Evolutionary conservation across 2,113 vertebrate species (phyloP), one percentile per base, ranked within the genome.

Genomic region (Trachemys scripta): DNA sequence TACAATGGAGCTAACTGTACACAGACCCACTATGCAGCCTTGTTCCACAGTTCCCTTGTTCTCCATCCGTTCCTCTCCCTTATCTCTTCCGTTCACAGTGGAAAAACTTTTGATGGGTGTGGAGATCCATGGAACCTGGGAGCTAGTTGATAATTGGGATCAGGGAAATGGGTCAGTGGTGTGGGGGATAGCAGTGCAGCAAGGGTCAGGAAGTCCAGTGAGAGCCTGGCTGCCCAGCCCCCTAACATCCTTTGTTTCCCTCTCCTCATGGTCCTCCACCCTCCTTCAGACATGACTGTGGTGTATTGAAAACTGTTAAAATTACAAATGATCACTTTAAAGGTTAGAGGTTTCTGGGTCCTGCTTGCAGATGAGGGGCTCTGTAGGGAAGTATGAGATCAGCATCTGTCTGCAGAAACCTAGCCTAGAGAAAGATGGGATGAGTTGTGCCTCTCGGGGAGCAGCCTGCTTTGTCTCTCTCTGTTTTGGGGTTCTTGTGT

Each of bases 11-110:
- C 3, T 78, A 84, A 69, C 2, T 76, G 45, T 72, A 78, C 14
- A 24, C 56, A 1, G 42, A 2, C n/a, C 0, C 0, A n/a, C 80
- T 62, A 38, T 54, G 16, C 24, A 25, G 8, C 45, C 75, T 92
- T 31, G 5, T 56, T 24, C 25, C 79, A 76, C 47, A 20, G 5
- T 49, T 42, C 29, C 12, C n/a, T n/a, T 19, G 19, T 72, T 38
- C 65, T 72, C 65, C 19, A 20, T 20, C 65, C 65, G 19, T 54
- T 27, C 35, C 79, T 47, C 0, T 0, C 20, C 45, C 22, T 80
- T 86, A 29, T 1, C 0, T 38, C 42, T 25, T 51, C 27, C 72
- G 8, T 50, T 11, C 25, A n/a, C 6, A 0, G 8, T 16, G 31
- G 80, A n/a, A 47, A 47, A 20, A 22, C 0, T 1, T 51, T 51